These are phyloP conservation scores for Oncorhynchus clarkii DNA, from an alignment of 2,113 vertebrate species.

Conservation along the genomic window DNA sequence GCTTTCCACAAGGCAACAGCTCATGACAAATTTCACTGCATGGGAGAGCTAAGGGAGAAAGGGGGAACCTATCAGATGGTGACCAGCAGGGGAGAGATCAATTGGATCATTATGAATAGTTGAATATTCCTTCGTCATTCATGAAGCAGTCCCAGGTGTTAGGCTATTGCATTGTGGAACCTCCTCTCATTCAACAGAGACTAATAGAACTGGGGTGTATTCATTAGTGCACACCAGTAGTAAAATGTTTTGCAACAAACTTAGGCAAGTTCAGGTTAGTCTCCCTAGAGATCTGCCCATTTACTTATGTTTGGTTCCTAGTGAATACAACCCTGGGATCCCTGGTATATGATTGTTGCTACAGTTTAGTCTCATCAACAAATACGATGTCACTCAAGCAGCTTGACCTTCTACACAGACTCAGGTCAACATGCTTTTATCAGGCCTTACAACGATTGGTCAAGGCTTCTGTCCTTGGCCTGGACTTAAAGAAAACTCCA, in stretches of 20 bases:
- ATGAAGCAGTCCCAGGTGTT: slow-evolving; percentile 29
- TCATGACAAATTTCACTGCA: background rate
- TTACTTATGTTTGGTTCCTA: no score
- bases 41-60: background rate
- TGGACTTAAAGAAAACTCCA: background rate
- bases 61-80: no score
- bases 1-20: background rate
- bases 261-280: no score
- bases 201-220: no score
- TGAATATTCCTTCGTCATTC: slow-evolving; percentile 38
- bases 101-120: slow-evolving; percentile 27
- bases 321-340: no score
- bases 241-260: no score
- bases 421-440: slow-evolving; percentile 6
- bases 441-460: background rate
- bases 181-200: no score
- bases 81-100: slow-evolving; percentile 10
- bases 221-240: no score
- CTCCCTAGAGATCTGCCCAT: no score
- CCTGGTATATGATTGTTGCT: no score
- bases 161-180: background rate
- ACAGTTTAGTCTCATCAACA: background rate
- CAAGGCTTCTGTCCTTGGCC: background rate
- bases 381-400: background rate
- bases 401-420: slow-evolving; percentile 2